Conservation (phyloP, 2,797 vertebrate species). For the Mormyrus proboscirostris region DNA sequence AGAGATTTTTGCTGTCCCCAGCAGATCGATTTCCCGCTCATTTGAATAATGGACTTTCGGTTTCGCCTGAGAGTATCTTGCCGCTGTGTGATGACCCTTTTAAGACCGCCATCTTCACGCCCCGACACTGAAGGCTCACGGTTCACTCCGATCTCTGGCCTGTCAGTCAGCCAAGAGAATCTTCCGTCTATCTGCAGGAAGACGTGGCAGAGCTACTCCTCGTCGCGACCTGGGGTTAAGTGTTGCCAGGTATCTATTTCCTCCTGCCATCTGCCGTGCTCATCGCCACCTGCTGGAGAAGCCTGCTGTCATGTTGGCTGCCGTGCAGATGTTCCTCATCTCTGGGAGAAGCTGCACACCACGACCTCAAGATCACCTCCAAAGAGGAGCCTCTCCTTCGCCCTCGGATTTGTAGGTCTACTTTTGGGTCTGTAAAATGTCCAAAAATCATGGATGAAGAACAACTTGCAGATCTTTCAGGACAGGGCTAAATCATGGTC, state of each 20-base stretch:
- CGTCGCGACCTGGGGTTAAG: constrained; percentile 19
- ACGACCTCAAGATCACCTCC: neutral
- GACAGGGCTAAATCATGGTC: neutral
- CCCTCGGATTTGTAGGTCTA: neutral
- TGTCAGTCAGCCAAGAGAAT: neutral
- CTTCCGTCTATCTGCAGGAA: neutral
- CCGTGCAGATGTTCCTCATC: neutral
- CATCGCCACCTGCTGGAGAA: constrained; percentile 4
- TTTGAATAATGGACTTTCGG: constrained; percentile 12
- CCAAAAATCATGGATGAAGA: neutral
- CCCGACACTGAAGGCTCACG: neutral
- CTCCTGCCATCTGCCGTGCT: constrained; percentile 24
- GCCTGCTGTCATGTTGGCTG: neutral
- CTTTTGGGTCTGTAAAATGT: neutral
- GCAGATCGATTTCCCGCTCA: constrained; percentile 3
- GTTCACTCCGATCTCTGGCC: neutral
- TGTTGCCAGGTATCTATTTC: constrained; percentile 23
- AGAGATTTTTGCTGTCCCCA: neutral
- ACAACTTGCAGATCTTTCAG: neutral
- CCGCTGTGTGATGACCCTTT: neutral
- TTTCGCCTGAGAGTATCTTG: neutral
- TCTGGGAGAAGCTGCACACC: neutral
- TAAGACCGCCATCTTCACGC: neutral
- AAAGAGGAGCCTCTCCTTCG: neutral
- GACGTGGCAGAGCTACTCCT: neutral